Base-by-base conservation (phyloP, 2,113 vertebrate genomes). In the Camarhynchus parvulus region DNA sequence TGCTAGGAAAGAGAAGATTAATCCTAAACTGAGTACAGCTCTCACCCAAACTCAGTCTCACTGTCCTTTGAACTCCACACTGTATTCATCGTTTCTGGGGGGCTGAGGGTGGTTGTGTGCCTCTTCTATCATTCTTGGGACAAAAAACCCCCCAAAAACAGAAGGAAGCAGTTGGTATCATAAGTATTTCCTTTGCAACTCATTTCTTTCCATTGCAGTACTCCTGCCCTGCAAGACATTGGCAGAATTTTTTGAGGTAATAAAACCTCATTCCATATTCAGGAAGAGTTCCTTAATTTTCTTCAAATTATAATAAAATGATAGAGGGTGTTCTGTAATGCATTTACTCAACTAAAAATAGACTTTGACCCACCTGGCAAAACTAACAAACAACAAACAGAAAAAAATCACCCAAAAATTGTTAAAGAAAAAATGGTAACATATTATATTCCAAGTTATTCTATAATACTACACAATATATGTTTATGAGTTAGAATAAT, bases 401-500 rank as follows among this genome's bases (percentile, higher is more conserved):
- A n/a, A 74, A 73, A 72, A 61, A 52, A 2, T 0, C 2, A 0
- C 1, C 3, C 11, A 49, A 66, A 47, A 25, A 56, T 5, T 41
- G 21, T 53, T 72, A 11, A 56, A 67, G 21, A 44, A 86, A 86
- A 68, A 44, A 37, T 25, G 37, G 13, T 28, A 52, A 50, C 33
- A 24, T 2, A 53, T 68, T 20, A 16, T 47, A 81, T 44, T 90
- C 30, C 31, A 46, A 49, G 9, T 63, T 83, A 62, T 28, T 85
- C 17, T 42, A 86, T 31, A 82, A 74, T 41, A 49, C 12, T 31
- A 10, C 19, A 41, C 24, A 55, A 66, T 46, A 22, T 23, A 50
- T 56, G 61, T 77, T 50, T 47, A 37, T 2, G 3, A 35, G 3
- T 37, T 67, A 39, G 6, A 42, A 58, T 49, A 69, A 82, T 7